Conservation (phyloP, 2,888 invertebrate species). For the Unio delphinus region DNA sequence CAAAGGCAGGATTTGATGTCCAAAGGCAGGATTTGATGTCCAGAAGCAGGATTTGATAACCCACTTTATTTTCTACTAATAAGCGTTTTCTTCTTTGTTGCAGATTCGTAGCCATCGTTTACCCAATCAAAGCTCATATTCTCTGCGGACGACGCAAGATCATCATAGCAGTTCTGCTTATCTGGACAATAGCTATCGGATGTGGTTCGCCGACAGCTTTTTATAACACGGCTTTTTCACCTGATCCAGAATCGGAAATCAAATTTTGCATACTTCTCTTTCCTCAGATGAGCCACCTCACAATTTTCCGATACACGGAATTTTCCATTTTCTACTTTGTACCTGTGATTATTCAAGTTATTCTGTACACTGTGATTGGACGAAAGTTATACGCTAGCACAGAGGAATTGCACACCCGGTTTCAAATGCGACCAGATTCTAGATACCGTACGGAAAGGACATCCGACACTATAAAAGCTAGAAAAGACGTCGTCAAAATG, state of each 20-base stretch:
- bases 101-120: conserved; percentile 71
- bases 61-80: no score
- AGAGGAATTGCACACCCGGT: conserved; percentile 54
- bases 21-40: no score
- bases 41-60: no score
- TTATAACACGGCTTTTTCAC: conserved; percentile 46
- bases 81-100: conserved; percentile 14
- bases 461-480: conserved; percentile 61
- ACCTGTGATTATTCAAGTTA: conserved; percentile 67
- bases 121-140: conserved; percentile 70
- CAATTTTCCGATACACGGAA: conserved; percentile 65
- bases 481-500: conserved; percentile 73
- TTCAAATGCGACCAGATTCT: conserved; percentile 48
- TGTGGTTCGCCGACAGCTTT: conserved; percentile 66
- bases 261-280: conserved; percentile 61
- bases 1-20: no score
- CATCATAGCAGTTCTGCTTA: conserved; percentile 58
- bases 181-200: conserved; percentile 67
- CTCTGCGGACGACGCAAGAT: conserved; percentile 67
- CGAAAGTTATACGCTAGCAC: conserved; percentile 64
- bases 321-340: conserved; percentile 67
- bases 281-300: conserved; percentile 37
- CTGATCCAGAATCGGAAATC: conserved; percentile 33
- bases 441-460: conserved; percentile 54
- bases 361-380: conserved; percentile 66